Conservation (phyloP, 2,888 invertebrate species). For the Lasioglossum villosulum region DNA sequence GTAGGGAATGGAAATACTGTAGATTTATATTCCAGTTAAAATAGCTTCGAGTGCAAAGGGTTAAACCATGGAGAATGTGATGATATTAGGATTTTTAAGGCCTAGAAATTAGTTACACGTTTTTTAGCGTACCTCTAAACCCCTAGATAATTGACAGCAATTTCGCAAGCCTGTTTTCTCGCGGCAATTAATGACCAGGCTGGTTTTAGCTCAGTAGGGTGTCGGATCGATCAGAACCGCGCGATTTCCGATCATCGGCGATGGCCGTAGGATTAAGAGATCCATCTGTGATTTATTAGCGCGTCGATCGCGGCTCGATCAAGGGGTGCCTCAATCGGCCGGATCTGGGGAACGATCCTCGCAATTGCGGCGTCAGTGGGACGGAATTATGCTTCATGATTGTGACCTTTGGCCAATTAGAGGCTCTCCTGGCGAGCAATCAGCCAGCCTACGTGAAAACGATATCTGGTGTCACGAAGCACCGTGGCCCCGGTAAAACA, state of each 20-base stretch:
- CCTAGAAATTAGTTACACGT: no score
- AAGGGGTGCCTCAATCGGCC: background rate
- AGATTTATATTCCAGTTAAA: no score
- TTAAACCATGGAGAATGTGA: no score
- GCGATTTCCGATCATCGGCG: background rate
- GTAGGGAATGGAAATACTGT: no score
- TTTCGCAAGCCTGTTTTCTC: background rate
- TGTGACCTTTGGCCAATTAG: conserved; percentile 81
- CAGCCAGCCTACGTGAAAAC: conserved; percentile 73
- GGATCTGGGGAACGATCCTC: conserved; percentile 37
- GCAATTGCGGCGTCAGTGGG: conserved; percentile 51
- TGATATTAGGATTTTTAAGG: no score
- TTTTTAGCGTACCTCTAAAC: background rate
- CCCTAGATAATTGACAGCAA: background rate
- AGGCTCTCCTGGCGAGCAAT: conserved; percentile 64
- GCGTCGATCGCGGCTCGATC: background rate
- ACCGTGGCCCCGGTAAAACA: conserved; percentile 67
- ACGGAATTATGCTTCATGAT: conserved; percentile 77
- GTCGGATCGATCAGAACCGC: background rate
- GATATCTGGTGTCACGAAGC: conserved; percentile 74
- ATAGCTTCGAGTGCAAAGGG: no score
- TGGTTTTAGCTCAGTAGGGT: background rate
- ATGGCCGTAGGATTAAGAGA: conserved; percentile 2
- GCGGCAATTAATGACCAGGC: background rate
- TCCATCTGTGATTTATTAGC: background rate